Evolutionary conservation across 2,888 invertebrate species (phyloP).

Genomic region (Tineola bisselliella): DNA sequence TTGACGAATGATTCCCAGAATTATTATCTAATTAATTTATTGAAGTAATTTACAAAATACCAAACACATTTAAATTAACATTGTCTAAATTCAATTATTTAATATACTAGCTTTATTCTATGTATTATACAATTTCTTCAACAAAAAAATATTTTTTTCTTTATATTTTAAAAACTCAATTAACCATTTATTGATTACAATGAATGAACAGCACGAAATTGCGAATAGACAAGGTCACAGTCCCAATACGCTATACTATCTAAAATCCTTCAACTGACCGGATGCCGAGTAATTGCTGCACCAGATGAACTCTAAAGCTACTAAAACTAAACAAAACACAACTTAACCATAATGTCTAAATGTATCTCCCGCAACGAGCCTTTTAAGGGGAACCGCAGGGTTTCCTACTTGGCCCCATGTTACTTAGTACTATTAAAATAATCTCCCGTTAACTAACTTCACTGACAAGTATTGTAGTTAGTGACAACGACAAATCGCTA

Average conservation of each 20-base stretch:
- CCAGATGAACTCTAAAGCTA: neutral
- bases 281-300: neutral
- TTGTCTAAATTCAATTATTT: neutral
- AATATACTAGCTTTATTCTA: too few species aligned
- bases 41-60: neutral
- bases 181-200: too few species aligned
- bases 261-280: too few species aligned
- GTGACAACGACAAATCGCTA: conserved; percentile 14
- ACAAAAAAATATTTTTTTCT: too few species aligned
- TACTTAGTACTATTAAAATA: conserved; percentile 10
- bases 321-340: conserved; percentile 4
- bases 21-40: neutral
- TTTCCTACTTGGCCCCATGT: conserved; percentile 6
- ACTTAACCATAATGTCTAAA: neutral
- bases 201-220: too few species aligned
- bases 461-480: conserved; percentile 7
- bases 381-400: conserved; percentile 13
- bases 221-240: too few species aligned
- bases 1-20: neutral
- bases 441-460: neutral
- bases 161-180: too few species aligned
- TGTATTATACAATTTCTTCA: too few species aligned
- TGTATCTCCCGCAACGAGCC: conserved; percentile 10
- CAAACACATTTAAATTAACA: neutral
- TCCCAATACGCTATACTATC: too few species aligned